These are phyloP conservation scores for Anthrax anthrax DNA, from an alignment of 2,888 invertebrate genomes.

Conservation along the genomic window DNA sequence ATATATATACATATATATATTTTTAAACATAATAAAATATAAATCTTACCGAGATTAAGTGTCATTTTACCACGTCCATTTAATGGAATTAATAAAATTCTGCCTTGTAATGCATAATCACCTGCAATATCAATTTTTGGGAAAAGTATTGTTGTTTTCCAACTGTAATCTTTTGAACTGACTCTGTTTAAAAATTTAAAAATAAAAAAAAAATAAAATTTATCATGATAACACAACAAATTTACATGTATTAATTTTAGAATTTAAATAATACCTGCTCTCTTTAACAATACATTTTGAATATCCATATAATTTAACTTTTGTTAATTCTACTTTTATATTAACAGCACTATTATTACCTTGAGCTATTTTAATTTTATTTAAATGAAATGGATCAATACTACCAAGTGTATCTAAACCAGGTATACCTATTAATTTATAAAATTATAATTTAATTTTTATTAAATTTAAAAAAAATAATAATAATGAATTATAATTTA, in stretches of 20 bases:
- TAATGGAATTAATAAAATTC: conserved; percentile 53
- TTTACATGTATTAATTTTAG: too few species aligned
- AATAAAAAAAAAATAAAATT: too few species aligned
- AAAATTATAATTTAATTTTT: not conserved
- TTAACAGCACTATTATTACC: conserved; percentile 56
- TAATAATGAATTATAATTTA: conserved; percentile 40
- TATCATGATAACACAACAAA: too few species aligned
- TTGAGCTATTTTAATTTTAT: conserved; percentile 52
- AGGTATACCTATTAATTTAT: conserved; percentile 22
- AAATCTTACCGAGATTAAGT: conserved; percentile 59
- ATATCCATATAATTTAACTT: conserved; percentile 53
- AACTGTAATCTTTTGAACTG: conserved; percentile 51
- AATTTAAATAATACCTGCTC: conserved; percentile 40
- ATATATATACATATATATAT: not conserved
- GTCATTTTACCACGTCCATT: conserved; percentile 53
- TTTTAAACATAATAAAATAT: not conserved
- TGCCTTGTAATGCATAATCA: conserved; percentile 51
- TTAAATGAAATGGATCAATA: conserved; percentile 52
- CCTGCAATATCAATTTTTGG: conserved; percentile 55
- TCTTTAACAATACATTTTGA: conserved; percentile 47
- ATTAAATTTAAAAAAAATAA: conserved; percentile 3
- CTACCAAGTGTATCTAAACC: conserved; percentile 40
- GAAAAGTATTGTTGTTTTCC: conserved; percentile 50
- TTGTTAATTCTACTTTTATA: conserved; percentile 54
- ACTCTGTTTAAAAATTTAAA: conserved; percentile 37